Conservation (phyloP, 2,888 invertebrate genomes). For the Bhutanitis thaidina region DNA sequence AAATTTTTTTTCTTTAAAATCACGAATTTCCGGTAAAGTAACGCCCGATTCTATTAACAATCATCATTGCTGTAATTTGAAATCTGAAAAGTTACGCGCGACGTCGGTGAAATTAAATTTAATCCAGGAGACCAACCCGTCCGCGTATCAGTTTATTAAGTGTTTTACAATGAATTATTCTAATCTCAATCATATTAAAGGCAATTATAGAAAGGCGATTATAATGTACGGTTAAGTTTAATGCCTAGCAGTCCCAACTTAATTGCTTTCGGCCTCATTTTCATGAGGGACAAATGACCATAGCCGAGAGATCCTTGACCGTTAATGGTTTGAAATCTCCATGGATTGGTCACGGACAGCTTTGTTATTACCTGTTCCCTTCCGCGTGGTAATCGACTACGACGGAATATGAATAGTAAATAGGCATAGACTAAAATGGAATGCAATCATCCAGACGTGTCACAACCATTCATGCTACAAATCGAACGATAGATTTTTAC, state of each 20-base stretch:
- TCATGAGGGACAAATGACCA: conserved; percentile 26
- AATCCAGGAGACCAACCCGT: too few species aligned
- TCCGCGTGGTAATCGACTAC: conserved; percentile 39
- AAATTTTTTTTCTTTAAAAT: too few species aligned
- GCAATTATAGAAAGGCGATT: conserved; percentile 36
- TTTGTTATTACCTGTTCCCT: conserved; percentile 40
- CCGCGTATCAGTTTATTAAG: too few species aligned
- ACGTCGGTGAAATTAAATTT: too few species aligned
- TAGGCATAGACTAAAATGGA: conserved; percentile 23
- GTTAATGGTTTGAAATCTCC: conserved; percentile 42
- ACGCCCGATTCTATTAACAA: too few species aligned
- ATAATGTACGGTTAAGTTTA: conserved; percentile 37
- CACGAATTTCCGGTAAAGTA: too few species aligned
- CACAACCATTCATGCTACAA: neutral
- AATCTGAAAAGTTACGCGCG: too few species aligned
- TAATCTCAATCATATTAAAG: conserved; percentile 37
- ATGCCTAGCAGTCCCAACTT: conserved; percentile 41
- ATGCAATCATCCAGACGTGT: neutral
- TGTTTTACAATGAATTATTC: conserved; percentile 1
- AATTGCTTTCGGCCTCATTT: conserved; percentile 34
- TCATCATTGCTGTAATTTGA: too few species aligned
- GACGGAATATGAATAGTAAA: conserved; percentile 36
- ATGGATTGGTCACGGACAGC: conserved; percentile 42
- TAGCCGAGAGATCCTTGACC: conserved; percentile 29
- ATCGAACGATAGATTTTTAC: too few species aligned